phyloP scores from a whole-genome alignment of 23 tunicate genomes.

The Trididemnum clinides region DNA sequence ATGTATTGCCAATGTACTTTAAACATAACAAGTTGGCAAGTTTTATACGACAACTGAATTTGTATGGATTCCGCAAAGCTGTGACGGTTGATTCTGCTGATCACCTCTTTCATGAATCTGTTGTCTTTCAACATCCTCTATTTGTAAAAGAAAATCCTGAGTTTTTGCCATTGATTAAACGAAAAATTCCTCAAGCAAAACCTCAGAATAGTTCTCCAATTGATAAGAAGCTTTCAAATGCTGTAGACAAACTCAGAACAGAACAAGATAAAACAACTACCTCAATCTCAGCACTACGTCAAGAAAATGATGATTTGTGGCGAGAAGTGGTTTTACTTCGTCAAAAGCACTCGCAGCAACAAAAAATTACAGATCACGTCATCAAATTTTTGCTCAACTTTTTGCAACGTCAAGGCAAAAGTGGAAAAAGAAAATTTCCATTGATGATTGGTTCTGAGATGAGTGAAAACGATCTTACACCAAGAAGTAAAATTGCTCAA shows the following conservation, averaged over 20 bases:
- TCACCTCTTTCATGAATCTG: constrained; percentile 20
- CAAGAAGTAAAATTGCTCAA: no score
- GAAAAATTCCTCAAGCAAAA: constrained; percentile 40
- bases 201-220: not conserved
- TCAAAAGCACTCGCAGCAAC: constrained; percentile 85
- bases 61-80: constrained; percentile 88
- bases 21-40: constrained; percentile 95
- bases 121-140: constrained; percentile 70
- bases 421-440: constrained; percentile 56
- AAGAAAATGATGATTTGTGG: constrained; percentile 82
- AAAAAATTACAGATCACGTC: constrained; percentile 79
- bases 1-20: constrained; percentile 84
- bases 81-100: constrained; percentile 33
- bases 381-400: constrained; percentile 76
- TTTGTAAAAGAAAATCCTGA: constrained; percentile 51
- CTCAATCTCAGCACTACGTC: constrained; percentile 37
- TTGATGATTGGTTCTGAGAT: constrained; percentile 48
- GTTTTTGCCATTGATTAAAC: constrained; percentile 47
- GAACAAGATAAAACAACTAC: constrained; percentile 29
- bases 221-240: constrained; percentile 49
- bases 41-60: constrained; percentile 85
- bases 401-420: constrained; percentile 72
- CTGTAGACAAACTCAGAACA: constrained; percentile 42
- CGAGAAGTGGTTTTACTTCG: constrained; percentile 76
- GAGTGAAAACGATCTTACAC: no score